A percentile compares a stretch with the other conserved stretches of the same genome.
Evolutionary conservation across 1,140 invertebrate species (phyloP).

Genomic region (Drosophila ercepeae): DNA sequence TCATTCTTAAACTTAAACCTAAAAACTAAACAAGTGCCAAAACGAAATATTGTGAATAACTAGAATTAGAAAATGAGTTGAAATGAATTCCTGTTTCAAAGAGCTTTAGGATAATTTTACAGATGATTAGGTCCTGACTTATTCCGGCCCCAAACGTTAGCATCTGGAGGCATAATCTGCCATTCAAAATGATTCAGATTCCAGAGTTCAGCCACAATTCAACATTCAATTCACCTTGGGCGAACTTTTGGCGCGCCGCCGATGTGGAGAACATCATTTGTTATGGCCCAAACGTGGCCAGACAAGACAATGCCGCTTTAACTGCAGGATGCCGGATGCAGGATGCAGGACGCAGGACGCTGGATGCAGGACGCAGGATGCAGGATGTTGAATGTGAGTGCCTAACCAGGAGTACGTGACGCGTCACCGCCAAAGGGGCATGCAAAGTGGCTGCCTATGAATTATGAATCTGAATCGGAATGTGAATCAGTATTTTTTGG

Average conservation of each 20-base stretch:
- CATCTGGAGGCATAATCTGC: slow-evolving; percentile 7
- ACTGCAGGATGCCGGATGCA: slow-evolving; percentile 13
- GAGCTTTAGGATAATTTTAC: not conserved
- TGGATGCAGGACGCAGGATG: slow-evolving; percentile 1
- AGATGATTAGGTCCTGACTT: not conserved
- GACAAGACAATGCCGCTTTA: slow-evolving; percentile 67
- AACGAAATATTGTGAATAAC: no score
- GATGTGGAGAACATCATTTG: slow-evolving; percentile 66
- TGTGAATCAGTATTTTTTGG: slow-evolving; percentile 36
- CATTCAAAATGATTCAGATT: slow-evolving; percentile 15
- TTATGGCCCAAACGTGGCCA: slow-evolving; percentile 69
- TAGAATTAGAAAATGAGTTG: no score
- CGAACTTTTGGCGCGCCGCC: slow-evolving; percentile 30
- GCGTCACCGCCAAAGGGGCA: slow-evolving; percentile 46
- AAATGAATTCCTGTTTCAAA: not conserved
- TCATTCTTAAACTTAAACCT: no score
- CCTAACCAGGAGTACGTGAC: slow-evolving; percentile 58
- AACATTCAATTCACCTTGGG: slow-evolving; percentile 60
- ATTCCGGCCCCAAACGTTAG: not conserved
- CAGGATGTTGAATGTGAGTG: not conserved
- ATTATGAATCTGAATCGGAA: slow-evolving; percentile 65
- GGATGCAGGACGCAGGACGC: slow-evolving; percentile 38
- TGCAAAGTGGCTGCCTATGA: slow-evolving; percentile 68
- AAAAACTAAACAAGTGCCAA: no score
- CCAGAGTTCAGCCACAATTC: slow-evolving; percentile 33